These are phyloP conservation scores for Sandelia bainsii DNA, from an alignment of 2,797 vertebrate species.

Conservation along the genomic window DNA sequence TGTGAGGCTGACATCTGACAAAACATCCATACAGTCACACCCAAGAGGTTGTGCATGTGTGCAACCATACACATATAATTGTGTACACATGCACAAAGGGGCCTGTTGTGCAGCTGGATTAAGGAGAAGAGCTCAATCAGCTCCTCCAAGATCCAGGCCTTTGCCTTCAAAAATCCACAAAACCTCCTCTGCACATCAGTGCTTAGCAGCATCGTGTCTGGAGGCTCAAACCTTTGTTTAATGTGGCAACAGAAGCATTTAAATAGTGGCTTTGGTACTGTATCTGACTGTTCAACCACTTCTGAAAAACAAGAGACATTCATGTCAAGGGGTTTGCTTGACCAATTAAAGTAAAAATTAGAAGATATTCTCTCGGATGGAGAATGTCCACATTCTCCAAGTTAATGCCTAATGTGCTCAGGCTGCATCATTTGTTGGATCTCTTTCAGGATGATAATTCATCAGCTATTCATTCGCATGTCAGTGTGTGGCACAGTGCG, in stretches of 20 bases:
- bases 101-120: slow-evolving; percentile 53
- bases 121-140: slow-evolving; percentile 61
- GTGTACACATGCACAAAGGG: neutral
- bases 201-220: slow-evolving; percentile 24
- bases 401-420: neutral
- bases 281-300: slow-evolving; percentile 20
- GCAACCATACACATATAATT: slow-evolving; percentile 12
- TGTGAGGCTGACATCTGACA: slow-evolving; percentile 73
- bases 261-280: slow-evolving; percentile 40
- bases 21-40: slow-evolving; percentile 68
- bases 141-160: slow-evolving; percentile 55
- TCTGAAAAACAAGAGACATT: slow-evolving; percentile 4
- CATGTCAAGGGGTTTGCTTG: neutral
- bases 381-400: neutral
- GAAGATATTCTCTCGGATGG: neutral
- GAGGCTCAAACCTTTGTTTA: slow-evolving; percentile 12
- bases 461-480: neutral
- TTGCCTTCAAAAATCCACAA: slow-evolving; percentile 62
- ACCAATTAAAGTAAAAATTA: neutral
- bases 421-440: neutral
- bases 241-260: slow-evolving; percentile 31
- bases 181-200: slow-evolving; percentile 44
- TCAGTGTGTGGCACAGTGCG: neutral
- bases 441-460: slow-evolving; percentile 19
- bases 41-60: slow-evolving; percentile 48